A percentile compares a stretch with the other conserved stretches of the same genome.
Evolutionary conservation across 2,113 vertebrate species (phyloP).

Genomic region (Nerophis lumbriciformis): DNA sequence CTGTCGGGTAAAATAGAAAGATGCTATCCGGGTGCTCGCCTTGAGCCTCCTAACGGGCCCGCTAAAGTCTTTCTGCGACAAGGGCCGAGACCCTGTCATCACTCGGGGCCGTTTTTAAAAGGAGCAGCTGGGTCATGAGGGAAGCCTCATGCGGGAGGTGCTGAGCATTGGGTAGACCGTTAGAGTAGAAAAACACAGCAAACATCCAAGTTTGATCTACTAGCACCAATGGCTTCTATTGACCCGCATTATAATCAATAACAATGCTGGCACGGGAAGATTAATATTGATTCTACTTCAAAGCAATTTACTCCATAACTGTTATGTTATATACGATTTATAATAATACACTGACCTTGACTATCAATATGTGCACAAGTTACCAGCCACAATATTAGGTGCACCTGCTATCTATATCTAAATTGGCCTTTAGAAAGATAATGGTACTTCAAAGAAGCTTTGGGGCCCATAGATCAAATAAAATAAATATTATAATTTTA

Average conservation of each 20-base stretch:
- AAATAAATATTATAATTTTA: too few species aligned
- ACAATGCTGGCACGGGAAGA: conserved; percentile 19
- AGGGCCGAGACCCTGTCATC: conserved; percentile 37
- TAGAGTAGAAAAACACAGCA: not conserved
- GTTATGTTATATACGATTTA: too few species aligned
- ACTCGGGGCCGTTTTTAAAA: conserved; percentile 4
- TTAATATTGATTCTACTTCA: conserved; percentile 27
- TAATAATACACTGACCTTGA: too few species aligned
- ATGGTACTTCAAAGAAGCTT: too few species aligned
- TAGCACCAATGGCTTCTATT: not conserved
- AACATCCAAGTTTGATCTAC: not conserved
- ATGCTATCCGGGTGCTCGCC: conserved; percentile 65
- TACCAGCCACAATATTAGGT: too few species aligned
- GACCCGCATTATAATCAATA: conserved; percentile 23
- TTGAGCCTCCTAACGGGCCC: conserved; percentile 54
- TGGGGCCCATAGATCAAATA: too few species aligned
- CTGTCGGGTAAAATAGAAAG: conserved; percentile 71
- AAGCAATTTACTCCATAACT: not conserved
- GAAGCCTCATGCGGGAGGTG: not conserved
- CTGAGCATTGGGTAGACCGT: too few species aligned
- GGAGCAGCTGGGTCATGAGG: conserved; percentile 15
- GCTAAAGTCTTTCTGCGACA: conserved; percentile 43
- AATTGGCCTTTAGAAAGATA: too few species aligned
- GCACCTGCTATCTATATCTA: too few species aligned
- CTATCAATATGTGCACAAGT: too few species aligned